A percentile compares a stretch with the other conserved stretches of the same genome.
Conservation (phyloP, 53 echinoderm and acorn worm species). For the Temnopleurus reevesii region DNA sequence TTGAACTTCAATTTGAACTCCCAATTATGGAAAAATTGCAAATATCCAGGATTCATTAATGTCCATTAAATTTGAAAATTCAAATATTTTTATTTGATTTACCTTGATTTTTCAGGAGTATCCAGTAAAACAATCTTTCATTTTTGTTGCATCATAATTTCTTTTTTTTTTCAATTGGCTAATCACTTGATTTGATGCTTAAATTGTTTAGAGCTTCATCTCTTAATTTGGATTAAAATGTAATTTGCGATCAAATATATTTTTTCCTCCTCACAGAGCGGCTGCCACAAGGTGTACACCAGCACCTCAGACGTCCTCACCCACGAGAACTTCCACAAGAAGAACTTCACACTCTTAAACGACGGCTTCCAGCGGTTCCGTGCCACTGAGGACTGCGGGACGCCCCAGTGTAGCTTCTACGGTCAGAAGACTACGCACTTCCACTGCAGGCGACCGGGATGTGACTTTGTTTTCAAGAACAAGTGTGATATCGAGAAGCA, state of each 20-base stretch:
- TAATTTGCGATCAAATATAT: too few relatives aligned
- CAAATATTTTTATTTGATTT: background rate
- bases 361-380: slow-evolving; percentile 99
- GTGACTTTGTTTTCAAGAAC: slow-evolving; percentile 99
- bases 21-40: too few relatives aligned
- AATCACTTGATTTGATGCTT: too few relatives aligned
- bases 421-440: slow-evolving; percentile 99
- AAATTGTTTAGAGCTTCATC: too few relatives aligned
- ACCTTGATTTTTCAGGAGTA: too few relatives aligned
- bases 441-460: slow-evolving; percentile 91
- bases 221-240: too few relatives aligned
- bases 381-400: slow-evolving; percentile 97
- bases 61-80: too few relatives aligned
- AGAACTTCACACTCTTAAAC: slow-evolving; percentile 90
- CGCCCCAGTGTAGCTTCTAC: slow-evolving; percentile 81
- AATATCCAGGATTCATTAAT: too few relatives aligned
- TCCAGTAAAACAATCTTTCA: too few relatives aligned
- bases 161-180: too few relatives aligned
- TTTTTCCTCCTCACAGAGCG: slow-evolving; percentile 58
- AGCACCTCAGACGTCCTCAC: slow-evolving; percentile 98
- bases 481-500: slow-evolving; percentile 99
- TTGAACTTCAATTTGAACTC: too few relatives aligned
- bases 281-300: slow-evolving; percentile 98
- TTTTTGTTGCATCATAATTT: too few relatives aligned
- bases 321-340: slow-evolving; percentile 99